phyloP scores from a whole-genome alignment of 2,888 invertebrate species.

The Auanema freiburgensis region DNA sequence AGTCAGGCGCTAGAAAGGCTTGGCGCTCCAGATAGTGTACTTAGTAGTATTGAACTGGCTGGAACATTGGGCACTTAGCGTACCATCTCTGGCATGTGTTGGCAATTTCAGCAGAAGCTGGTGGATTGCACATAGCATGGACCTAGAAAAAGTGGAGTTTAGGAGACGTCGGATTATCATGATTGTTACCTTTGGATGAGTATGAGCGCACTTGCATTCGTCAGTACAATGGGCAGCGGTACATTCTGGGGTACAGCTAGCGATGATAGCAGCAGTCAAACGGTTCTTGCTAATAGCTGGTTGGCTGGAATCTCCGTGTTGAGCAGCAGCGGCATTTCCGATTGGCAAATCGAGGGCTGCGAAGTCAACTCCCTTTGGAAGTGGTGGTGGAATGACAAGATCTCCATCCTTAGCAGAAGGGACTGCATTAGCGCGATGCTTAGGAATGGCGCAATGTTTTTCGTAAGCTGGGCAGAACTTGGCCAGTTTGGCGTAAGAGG shows the following conservation, averaged over 20 bases:
- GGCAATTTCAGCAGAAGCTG: conserved; percentile 47
- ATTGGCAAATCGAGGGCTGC: conserved; percentile 44
- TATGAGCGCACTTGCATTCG: conserved; percentile 55
- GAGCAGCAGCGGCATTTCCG: conserved; percentile 13
- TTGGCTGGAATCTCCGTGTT: too few relatives aligned
- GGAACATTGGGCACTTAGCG: conserved; percentile 57
- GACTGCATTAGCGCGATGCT: conserved; percentile 11
- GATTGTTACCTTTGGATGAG: conserved; percentile 41
- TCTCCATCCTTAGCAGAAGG: conserved; percentile 7
- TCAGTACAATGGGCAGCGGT: conserved; percentile 48
- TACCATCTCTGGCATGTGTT: conserved; percentile 55
- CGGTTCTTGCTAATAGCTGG: conserved; percentile 17
- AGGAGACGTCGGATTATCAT: neutral
- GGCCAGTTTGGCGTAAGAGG: conserved; percentile 42
- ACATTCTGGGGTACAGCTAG: conserved; percentile 52
- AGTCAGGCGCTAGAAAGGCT: conserved; percentile 2
- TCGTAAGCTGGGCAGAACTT: conserved; percentile 58
- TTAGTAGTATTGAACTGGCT: conserved; percentile 48
- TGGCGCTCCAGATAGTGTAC: conserved; percentile 1
- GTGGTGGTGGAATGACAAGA: conserved; percentile 53
- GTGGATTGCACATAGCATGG: conserved; percentile 59
- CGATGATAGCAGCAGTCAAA: conserved; percentile 49
- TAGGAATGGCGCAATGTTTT: conserved; percentile 46
- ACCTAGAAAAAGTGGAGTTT: conserved; percentile 22
- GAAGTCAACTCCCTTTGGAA: conserved; percentile 45